Base-by-base conservation (phyloP, 2,113 vertebrate species). In the Suncus etruscus region DNA sequence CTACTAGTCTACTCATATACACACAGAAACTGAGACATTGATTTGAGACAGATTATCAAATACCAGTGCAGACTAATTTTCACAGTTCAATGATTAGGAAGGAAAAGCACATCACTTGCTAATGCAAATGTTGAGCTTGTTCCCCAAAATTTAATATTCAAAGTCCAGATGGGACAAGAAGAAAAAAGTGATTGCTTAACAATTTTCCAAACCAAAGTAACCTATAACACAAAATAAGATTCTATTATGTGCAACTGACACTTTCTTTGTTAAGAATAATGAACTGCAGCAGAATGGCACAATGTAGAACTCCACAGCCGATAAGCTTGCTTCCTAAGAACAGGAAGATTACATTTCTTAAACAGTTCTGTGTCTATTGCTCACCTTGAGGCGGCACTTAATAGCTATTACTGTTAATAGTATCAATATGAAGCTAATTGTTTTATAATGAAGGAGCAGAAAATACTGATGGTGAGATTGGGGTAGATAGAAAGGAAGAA, bases 81-180 rank as follows among this genome's bases (percentile, higher is more conserved):
- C 83, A 81, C 80, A 95, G 88, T 93, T 95, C 6, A 39, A 54
- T n/a, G 69, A 96, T 25, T 68, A 94, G 76, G 81, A 96, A 93
- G 95, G 89, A 82, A 91, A 96, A 88, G 90, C 91, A 89, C 51
- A 69, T 91, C 96, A 87, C 94, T 96, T 97, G 94, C 92, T 92
- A 96, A 66, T 92, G 82, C 84, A 91, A 95, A 95, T 90, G 16
- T 39, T 92, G 84, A 94, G 82, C 47, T 51, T 76, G 16, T 31
- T 96, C 79, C 86, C 58, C 90, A 92, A 73, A 45, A 79, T 86
- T 90, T 95, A 86, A 87, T 58, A 86, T 93, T 72, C 74, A 73
- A 83, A 69, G 79, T 94, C 94, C 75, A 93, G 80, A 76, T 16
- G 69, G 86, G 82, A 61, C n/a, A 76, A 68, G 11, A 39, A 89